These are phyloP conservation scores for Bucco capensis DNA, from an alignment of 2,113 vertebrate genomes.

Conservation along the genomic window DNA sequence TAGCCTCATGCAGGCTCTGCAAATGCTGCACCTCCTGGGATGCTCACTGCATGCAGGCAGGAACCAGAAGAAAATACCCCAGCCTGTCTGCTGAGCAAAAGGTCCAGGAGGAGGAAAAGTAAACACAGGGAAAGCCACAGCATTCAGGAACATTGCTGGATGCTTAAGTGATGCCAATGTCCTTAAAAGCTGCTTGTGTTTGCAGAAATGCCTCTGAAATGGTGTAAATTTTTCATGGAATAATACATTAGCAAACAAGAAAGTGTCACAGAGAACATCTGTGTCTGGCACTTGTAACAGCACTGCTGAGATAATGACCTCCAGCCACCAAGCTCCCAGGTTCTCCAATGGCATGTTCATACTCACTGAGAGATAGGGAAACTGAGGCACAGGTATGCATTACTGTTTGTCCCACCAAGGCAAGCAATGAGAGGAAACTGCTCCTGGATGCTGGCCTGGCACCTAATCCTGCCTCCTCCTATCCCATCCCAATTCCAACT, in stretches of 20 bases:
- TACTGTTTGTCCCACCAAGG: background rate
- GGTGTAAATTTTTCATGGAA: background rate
- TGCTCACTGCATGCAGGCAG: background rate
- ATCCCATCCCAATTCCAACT: too few relatives aligned
- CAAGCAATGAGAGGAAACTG: background rate
- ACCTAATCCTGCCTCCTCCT: background rate
- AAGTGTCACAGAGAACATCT: background rate
- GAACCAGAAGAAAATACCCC: background rate
- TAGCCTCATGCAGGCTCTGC: background rate
- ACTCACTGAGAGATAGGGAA: background rate
- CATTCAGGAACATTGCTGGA: background rate
- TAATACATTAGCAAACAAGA: background rate
- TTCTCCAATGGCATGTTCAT: background rate
- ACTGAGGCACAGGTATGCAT: background rate
- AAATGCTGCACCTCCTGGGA: background rate
- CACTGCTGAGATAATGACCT: background rate
- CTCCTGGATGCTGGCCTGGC: background rate
- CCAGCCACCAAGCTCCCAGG: background rate
- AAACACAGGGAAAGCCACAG: constrained; percentile 31
- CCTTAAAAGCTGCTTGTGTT: background rate
- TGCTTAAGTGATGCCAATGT: background rate
- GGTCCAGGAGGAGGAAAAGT: background rate
- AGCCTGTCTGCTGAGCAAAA: background rate
- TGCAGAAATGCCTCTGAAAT: background rate
- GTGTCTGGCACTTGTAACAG: background rate